phyloP scores from a whole-genome alignment of 2,888 invertebrate species.

The Alentia gelatinosa region DNA sequence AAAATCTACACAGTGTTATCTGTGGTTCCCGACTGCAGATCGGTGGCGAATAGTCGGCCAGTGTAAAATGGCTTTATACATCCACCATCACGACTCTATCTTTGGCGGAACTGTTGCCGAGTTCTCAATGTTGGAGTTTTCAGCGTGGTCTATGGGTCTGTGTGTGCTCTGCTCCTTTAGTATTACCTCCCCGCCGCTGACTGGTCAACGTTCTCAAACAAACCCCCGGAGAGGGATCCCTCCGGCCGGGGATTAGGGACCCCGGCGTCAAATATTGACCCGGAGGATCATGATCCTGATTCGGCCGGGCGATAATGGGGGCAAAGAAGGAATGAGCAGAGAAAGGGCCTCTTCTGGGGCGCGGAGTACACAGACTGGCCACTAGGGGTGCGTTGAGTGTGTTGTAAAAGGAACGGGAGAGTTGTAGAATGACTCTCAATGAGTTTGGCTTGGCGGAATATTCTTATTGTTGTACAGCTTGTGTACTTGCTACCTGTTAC shows the following conservation, averaged over 20 bases:
- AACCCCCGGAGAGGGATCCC: not conserved
- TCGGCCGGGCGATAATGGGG: not conserved
- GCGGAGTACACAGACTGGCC: not conserved
- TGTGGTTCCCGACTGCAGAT: no score
- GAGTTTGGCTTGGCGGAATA: not conserved
- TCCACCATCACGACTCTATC: no score
- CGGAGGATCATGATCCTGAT: not conserved
- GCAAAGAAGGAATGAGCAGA: not conserved
- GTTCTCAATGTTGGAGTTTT: not conserved
- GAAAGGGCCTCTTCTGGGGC: not conserved
- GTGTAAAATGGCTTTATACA: no score
- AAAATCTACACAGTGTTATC: no score
- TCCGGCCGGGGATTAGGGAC: not conserved
- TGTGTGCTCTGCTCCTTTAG: not conserved
- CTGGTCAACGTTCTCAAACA: not conserved
- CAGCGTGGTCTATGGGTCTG: not conserved
- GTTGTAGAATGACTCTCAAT: slow-evolving; percentile 8
- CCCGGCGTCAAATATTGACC: not conserved
- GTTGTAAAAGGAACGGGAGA: slow-evolving; percentile 4
- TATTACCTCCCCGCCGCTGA: not conserved
- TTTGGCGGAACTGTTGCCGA: slow-evolving; percentile 1
- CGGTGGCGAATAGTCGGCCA: no score
- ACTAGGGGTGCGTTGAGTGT: not conserved
- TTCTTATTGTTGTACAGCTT: not conserved
- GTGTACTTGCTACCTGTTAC: not conserved